Conservation (phyloP, 1,140 invertebrate genomes). For the Zaprionus taronus region DNA sequence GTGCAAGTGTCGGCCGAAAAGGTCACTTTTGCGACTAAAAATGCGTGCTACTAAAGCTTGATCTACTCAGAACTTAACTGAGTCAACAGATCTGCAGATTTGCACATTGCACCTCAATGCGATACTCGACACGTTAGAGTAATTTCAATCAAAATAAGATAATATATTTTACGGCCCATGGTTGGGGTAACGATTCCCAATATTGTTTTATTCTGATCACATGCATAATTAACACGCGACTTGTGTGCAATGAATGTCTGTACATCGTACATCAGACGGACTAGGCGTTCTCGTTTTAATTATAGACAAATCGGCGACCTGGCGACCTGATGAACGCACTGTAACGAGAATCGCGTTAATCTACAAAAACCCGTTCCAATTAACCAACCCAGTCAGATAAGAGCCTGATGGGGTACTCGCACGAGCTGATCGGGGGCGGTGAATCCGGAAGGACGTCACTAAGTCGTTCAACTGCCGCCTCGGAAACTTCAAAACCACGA, state of each 20-base stretch:
- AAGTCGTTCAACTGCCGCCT: conserved; percentile 31
- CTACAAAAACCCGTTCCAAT: conserved; percentile 41
- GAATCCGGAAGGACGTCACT: conserved; percentile 12
- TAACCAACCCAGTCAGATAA: conserved; percentile 22
- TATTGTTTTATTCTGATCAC: conserved; percentile 16
- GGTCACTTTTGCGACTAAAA: not conserved
- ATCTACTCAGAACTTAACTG: conserved; percentile 4
- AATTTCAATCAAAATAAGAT: conserved; percentile 21
- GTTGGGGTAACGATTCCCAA: not conserved
- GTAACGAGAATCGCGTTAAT: conserved; percentile 24
- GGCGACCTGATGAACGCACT: conserved; percentile 18
- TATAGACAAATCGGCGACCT: conserved; percentile 44
- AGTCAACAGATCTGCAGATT: not conserved
- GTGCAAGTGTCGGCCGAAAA: conserved; percentile 6
- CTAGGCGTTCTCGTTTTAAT: conserved; percentile 48
- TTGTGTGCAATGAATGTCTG: conserved; percentile 20
- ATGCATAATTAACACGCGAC: conserved; percentile 33
- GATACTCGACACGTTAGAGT: conserved; percentile 18
- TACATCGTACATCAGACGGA: conserved; percentile 24
- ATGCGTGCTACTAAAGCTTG: not conserved
- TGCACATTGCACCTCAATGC: not conserved
- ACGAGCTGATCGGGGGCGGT: not conserved
- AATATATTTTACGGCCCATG: not conserved
- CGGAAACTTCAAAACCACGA: conserved; percentile 1
- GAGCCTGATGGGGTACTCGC: not conserved